Conservation (phyloP, 2,797 vertebrate genomes). For the Premnoplex brunnescens region DNA sequence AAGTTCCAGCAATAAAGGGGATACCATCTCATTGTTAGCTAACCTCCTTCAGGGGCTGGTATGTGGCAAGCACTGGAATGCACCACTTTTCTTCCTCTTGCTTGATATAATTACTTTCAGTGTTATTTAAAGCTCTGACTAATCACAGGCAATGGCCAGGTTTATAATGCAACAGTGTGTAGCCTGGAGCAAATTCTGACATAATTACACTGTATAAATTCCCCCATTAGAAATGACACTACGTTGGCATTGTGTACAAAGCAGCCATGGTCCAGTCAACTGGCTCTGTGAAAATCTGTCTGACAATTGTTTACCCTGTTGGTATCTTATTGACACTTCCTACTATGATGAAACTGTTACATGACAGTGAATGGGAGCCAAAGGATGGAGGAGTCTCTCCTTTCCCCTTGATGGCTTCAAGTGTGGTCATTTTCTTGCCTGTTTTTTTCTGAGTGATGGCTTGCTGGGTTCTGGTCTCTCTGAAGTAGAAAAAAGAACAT, state of each 20-base stretch:
- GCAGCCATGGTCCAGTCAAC: constrained; percentile 62
- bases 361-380: constrained; percentile 18
- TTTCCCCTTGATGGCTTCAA: background rate
- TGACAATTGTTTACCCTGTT: constrained; percentile 69
- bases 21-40: background rate
- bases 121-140: constrained; percentile 69
- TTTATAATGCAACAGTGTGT: constrained; percentile 65
- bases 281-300: constrained; percentile 70
- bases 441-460: background rate
- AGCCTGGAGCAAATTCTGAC: constrained; percentile 64
- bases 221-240: constrained; percentile 66
- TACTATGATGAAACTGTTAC: constrained; percentile 56
- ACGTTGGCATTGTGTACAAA: constrained; percentile 61
- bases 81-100: constrained; percentile 31
- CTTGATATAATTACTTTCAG: constrained; percentile 63
- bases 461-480: background rate
- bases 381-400: background rate
- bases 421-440: background rate
- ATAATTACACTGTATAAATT: constrained; percentile 72
- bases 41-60: background rate
- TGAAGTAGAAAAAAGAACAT: background rate
- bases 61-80: constrained; percentile 52
- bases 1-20: constrained; percentile 30
- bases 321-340: constrained; percentile 63
- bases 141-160: constrained; percentile 69